Conservation (phyloP, 2,888 invertebrate genomes). For the Tyria jacobaeae region DNA sequence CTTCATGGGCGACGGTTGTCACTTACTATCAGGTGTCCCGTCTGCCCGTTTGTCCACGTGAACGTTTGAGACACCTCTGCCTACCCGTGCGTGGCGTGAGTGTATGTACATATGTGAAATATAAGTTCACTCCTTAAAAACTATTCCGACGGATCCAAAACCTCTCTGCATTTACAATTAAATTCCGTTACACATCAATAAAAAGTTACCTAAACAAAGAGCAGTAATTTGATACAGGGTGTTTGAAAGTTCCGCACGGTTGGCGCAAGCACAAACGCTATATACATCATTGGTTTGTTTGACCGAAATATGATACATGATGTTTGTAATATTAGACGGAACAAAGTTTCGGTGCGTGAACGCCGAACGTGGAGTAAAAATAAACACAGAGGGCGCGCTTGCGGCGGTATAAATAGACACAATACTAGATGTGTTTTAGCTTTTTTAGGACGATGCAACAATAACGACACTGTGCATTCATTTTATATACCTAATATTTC, state of each 20-base stretch:
- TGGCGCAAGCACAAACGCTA: slow-evolving; percentile 41
- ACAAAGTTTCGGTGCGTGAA: slow-evolving; percentile 35
- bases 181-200: slow-evolving; percentile 45
- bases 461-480: not conserved
- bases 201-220: slow-evolving; percentile 17
- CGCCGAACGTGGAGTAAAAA: slow-evolving; percentile 46
- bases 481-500: too few relatives aligned
- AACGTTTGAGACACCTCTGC: too few relatives aligned
- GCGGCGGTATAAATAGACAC: slow-evolving; percentile 44
- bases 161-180: not conserved
- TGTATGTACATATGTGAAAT: too few relatives aligned
- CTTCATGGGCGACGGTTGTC: too few relatives aligned
- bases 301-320: slow-evolving; percentile 50
- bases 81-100: too few relatives aligned
- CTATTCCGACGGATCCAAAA: not conserved
- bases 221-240: slow-evolving; percentile 42
- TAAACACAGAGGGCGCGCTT: slow-evolving; percentile 49
- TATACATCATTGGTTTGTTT: slow-evolving; percentile 36
- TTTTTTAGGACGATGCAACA: slow-evolving; percentile 19
- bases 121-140: too few relatives aligned
- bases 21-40: too few relatives aligned
- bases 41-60: too few relatives aligned
- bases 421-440: slow-evolving; percentile 35
- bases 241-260: slow-evolving; percentile 34
- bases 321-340: slow-evolving; percentile 46